A percentile compares a stretch with the other conserved stretches of the same genome.
Conservation (phyloP, 37 sponge, comb jelly and placozoan genomes). For the Amphimedon queenslandica region DNA sequence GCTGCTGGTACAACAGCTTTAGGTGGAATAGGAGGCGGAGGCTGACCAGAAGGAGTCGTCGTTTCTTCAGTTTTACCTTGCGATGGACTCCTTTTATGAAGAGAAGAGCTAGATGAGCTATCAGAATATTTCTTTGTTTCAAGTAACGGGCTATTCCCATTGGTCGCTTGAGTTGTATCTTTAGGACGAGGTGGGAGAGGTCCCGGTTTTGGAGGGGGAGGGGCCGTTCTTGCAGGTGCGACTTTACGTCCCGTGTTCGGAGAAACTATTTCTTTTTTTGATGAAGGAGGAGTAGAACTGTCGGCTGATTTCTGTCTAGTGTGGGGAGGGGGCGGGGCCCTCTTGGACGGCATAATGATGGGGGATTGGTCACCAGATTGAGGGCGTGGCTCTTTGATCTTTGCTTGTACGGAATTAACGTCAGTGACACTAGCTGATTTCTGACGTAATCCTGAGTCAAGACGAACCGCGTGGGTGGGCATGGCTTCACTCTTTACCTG, state of each 20-base stretch:
- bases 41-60: neutral
- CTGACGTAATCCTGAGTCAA: too few species aligned
- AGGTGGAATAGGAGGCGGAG: neutral
- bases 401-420: too few species aligned
- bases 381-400: too few species aligned
- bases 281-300: neutral
- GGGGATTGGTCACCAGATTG: too few species aligned
- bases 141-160: too few species aligned
- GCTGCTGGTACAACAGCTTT: neutral
- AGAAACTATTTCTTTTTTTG: neutral
- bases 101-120: neutral
- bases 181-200: too few species aligned
- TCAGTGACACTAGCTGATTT: too few species aligned
- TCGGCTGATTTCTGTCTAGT: neutral
- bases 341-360: too few species aligned
- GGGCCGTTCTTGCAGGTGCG: neutral
- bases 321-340: neutral
- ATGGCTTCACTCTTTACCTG: too few species aligned
- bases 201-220: slow-evolving; percentile 5
- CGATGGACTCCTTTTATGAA: neutral
- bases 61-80: neutral
- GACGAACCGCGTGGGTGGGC: too few species aligned
- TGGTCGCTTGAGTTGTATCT: too few species aligned
- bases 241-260: neutral
- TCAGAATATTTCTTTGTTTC: too few species aligned